These are phyloP conservation scores for Blastobasis adustella DNA, from an alignment of 2,888 invertebrate genomes.

Conservation along the genomic window DNA sequence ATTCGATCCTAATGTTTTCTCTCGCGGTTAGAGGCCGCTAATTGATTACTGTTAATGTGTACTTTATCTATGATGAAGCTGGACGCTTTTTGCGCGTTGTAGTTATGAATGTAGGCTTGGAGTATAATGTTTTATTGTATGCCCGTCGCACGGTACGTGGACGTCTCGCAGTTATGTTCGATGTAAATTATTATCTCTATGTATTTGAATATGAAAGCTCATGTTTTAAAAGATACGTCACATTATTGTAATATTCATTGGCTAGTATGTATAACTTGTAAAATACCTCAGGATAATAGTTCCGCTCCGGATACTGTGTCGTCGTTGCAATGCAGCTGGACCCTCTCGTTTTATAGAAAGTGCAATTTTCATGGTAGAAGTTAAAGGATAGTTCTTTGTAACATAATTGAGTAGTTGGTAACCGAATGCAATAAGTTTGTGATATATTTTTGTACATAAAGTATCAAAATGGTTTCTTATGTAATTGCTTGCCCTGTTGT, in stretches of 20 bases:
- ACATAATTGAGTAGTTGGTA: constrained; percentile 61
- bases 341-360: constrained; percentile 27
- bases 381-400: constrained; percentile 60
- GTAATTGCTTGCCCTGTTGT: no score
- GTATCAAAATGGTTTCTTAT: not conserved
- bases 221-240: constrained; percentile 39
- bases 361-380: constrained; percentile 31
- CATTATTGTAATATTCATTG: constrained; percentile 30
- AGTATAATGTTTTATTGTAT: constrained; percentile 52
- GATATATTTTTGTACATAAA: constrained; percentile 33
- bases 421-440: constrained; percentile 60
- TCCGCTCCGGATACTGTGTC: not conserved
- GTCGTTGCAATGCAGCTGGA: not conserved
- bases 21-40: constrained; percentile 53
- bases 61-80: constrained; percentile 36
- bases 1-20: constrained; percentile 67
- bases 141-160: constrained; percentile 38
- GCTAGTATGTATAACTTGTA: constrained; percentile 22
- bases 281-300: not conserved
- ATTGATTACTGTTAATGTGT: constrained; percentile 56
- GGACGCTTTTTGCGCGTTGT: constrained; percentile 71
- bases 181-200: constrained; percentile 60
- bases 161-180: constrained; percentile 56
- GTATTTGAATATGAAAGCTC: constrained; percentile 45
- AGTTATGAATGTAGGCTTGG: constrained; percentile 58